phyloP scores from a whole-genome alignment of 2,797 vertebrate species.

The Chelmon rostratus region DNA sequence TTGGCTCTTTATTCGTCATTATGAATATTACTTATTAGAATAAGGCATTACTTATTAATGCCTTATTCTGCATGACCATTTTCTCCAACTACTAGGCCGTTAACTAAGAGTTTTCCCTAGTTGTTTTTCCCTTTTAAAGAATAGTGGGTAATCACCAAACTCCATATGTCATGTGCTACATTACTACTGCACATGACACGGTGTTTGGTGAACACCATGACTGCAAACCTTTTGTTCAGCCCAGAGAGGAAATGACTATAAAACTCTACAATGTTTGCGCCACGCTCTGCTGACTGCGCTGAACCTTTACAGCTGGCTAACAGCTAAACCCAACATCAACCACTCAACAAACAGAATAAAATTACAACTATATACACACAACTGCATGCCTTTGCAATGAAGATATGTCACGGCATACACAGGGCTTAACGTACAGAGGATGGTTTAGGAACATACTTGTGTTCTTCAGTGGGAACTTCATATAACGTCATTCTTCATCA shows the following conservation, averaged over 20 bases:
- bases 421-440: neutral
- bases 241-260: conserved; percentile 17
- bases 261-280: conserved; percentile 23
- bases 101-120: too few relatives aligned
- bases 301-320: conserved; percentile 7
- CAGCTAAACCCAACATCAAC: conserved; percentile 9
- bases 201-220: conserved; percentile 5
- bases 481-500: neutral
- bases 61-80: too few relatives aligned
- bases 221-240: conserved; percentile 13
- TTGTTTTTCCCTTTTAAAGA: too few relatives aligned
- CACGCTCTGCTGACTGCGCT: neutral
- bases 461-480: neutral
- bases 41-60: too few relatives aligned
- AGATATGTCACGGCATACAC: neutral
- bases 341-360: conserved; percentile 9
- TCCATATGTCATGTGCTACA: conserved; percentile 2
- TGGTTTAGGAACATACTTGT: neutral
- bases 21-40: too few relatives aligned
- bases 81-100: too few relatives aligned
- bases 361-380: neutral
- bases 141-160: neutral
- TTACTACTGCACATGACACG: conserved; percentile 5
- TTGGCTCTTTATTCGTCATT: too few relatives aligned
- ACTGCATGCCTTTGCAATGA: neutral